Conservation (phyloP, 2,113 vertebrate species). For the Labeo catla region DNA sequence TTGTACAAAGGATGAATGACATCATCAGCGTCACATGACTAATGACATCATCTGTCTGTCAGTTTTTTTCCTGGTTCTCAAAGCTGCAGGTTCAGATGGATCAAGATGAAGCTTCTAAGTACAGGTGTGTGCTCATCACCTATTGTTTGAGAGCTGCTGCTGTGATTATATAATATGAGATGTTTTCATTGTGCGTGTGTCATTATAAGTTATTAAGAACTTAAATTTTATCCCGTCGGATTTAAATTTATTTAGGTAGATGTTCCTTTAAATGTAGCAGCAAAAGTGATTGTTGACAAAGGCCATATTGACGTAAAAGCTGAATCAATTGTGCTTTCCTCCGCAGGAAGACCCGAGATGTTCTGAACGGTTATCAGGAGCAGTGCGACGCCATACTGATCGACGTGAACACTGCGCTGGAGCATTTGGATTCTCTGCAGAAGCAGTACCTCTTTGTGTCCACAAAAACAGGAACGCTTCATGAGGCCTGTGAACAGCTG, state of each 20-base stretch:
- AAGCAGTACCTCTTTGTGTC: conserved; percentile 98
- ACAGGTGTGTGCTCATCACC: conserved; percentile 76
- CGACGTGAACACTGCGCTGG: conserved; percentile 89
- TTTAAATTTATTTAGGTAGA: too few species aligned
- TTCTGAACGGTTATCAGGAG: conserved; percentile 91
- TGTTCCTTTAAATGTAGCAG: too few species aligned
- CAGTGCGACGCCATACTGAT: conserved; percentile 92
- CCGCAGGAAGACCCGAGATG: conserved; percentile 89
- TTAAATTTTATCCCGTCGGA: too few species aligned
- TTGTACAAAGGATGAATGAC: not conserved
- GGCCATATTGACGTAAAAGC: not conserved
- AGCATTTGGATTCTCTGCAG: conserved; percentile 91
- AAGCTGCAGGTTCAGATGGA: conserved; percentile 92
- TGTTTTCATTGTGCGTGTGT: too few species aligned
- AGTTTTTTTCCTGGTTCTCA: conserved; percentile 99
- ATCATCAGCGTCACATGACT: not conserved
- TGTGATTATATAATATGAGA: too few species aligned
- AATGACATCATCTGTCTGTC: conserved; percentile 60
- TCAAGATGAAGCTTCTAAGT: conserved; percentile 90
- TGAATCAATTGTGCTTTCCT: conserved; percentile 56
- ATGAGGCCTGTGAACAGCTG: conserved; percentile 96
- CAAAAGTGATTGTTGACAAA: not conserved
- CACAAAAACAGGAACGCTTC: conserved; percentile 93
- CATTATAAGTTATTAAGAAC: too few species aligned
- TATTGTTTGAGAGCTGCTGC: too few species aligned